These are phyloP conservation scores for Venturia canescens DNA, from an alignment of 1,140 invertebrate genomes.

Conservation along the genomic window DNA sequence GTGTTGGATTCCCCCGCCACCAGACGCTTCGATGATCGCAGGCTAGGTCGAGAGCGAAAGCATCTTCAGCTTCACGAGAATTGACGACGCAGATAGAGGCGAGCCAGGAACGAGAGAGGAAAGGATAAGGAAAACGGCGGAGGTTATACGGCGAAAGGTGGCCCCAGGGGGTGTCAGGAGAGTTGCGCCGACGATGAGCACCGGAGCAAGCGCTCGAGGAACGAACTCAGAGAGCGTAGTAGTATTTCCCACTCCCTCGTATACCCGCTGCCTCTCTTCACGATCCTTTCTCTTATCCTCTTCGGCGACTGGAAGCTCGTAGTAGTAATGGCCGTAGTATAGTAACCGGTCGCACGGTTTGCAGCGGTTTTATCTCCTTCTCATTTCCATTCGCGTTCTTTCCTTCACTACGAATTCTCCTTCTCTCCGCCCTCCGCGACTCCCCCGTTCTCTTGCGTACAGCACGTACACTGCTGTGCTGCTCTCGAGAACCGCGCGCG, in stretches of 20 bases:
- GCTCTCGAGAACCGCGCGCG: constrained; percentile 60
- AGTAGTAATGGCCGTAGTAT: constrained; percentile 42
- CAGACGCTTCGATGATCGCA: background rate
- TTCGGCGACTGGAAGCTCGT: constrained; percentile 11
- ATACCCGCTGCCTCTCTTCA: background rate
- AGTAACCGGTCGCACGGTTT: constrained; percentile 34
- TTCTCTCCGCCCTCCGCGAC: background rate
- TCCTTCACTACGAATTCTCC: constrained; percentile 5
- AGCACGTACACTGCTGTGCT: constrained; percentile 53
- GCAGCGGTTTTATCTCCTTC: constrained; percentile 21
- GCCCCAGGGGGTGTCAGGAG: constrained; percentile 18
- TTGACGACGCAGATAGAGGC: background rate
- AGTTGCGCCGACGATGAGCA: constrained; percentile 9
- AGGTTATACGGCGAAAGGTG: constrained; percentile 17
- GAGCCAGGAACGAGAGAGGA: background rate
- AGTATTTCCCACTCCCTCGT: constrained; percentile 4
- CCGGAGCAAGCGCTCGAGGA: constrained; percentile 16
- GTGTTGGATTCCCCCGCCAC: background rate
- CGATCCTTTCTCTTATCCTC: background rate
- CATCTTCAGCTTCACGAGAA: background rate
- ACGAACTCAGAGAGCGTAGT: constrained; percentile 29
- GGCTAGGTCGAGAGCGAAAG: background rate
- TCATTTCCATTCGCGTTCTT: background rate
- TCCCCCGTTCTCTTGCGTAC: background rate
- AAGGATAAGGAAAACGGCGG: constrained; percentile 17